These are phyloP conservation scores for Drosophila tsacasi DNA, from an alignment of 1,140 invertebrate genomes.

Conservation along the genomic window DNA sequence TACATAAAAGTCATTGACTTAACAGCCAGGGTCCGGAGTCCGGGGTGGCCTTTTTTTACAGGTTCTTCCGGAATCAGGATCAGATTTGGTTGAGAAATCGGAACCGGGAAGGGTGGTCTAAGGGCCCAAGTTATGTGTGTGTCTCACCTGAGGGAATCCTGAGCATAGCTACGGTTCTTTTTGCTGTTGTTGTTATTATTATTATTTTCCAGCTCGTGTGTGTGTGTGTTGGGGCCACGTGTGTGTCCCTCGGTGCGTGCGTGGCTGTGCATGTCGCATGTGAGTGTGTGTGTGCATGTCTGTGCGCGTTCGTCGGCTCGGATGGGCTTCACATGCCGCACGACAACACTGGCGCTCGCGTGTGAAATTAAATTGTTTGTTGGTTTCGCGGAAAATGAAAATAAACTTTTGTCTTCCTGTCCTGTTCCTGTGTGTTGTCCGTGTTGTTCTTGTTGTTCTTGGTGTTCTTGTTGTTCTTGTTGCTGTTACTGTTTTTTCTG, in stretches of 20 bases:
- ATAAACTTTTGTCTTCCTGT: conserved; percentile 60
- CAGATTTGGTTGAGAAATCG: conserved; percentile 1
- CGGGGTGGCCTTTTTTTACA: conserved; percentile 1
- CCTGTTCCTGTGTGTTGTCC: not conserved
- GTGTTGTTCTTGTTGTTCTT: conserved; percentile 1
- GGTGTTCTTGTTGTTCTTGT: not conserved
- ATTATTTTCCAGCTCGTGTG: conserved; percentile 2
- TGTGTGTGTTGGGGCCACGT: conserved; percentile 5
- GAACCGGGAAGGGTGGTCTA: not conserved
- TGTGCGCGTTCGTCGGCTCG: conserved; percentile 48
- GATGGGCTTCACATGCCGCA: conserved; percentile 75
- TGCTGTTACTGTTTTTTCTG: conserved; percentile 5
- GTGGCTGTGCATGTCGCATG: not conserved
- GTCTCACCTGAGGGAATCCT: conserved; percentile 64
- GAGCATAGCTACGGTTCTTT: conserved; percentile 58
- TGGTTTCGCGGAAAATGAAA: conserved; percentile 79
- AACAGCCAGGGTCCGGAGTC: conserved; percentile 47
- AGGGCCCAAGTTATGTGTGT: conserved; percentile 46
- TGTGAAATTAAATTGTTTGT: conserved; percentile 84
- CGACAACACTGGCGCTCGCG: conserved; percentile 80
- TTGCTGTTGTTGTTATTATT: conserved; percentile 1
- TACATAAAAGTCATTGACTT: conserved; percentile 84
- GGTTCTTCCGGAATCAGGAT: conserved; percentile 7
- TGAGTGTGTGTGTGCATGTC: not conserved
- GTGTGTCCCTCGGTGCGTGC: conserved; percentile 4